Evolutionary conservation across 2,888 invertebrate species (phyloP).

Genomic region (Tethea ocularis): DNA sequence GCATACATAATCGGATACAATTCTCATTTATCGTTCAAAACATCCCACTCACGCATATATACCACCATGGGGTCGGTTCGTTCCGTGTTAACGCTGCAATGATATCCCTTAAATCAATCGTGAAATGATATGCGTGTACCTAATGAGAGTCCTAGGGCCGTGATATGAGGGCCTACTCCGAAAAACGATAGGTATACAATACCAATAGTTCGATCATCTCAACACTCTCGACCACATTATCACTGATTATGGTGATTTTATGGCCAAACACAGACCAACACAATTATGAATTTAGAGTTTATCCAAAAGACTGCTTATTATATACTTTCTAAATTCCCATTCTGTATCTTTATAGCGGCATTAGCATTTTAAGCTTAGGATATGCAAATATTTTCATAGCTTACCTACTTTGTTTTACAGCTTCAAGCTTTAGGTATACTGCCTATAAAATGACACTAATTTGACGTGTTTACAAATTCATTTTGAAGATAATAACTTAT

Average conservation of each 20-base stretch:
- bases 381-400: conserved; percentile 8
- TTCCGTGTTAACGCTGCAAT: conserved; percentile 34
- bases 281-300: neutral
- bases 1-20: conserved; percentile 4
- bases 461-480: neutral
- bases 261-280: too few relatives aligned
- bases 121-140: conserved; percentile 24
- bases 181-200: too few relatives aligned
- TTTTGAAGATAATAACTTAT: too few relatives aligned
- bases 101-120: conserved; percentile 41
- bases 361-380: neutral
- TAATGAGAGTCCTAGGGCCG: conserved; percentile 26
- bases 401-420: neutral
- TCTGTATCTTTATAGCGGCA: neutral
- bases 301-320: neutral
- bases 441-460: neutral
- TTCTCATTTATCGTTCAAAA: conserved; percentile 27
- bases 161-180: too few relatives aligned
- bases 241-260: too few relatives aligned
- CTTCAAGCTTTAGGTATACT: neutral
- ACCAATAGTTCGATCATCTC: too few relatives aligned
- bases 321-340: conserved; percentile 4
- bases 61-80: conserved; percentile 28
- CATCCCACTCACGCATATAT: conserved; percentile 42
- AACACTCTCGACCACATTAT: too few relatives aligned